Evolutionary conservation across 1,140 invertebrate genomes (phyloP).

Genomic region (Drosophila suzukii): DNA sequence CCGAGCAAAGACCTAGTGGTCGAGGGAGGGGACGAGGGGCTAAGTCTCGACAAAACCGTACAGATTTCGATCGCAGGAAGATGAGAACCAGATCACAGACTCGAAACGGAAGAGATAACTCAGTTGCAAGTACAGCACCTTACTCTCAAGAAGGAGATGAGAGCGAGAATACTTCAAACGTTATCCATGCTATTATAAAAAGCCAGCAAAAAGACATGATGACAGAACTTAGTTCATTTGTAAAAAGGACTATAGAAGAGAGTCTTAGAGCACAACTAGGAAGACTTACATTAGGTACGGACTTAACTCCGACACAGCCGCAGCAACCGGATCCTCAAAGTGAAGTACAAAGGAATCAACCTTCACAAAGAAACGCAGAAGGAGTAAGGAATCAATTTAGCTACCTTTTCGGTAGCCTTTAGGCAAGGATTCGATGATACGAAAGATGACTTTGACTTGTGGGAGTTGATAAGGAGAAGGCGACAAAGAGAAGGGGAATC

Average conservation of each 20-base stretch:
- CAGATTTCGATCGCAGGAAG: slow-evolving; percentile 1
- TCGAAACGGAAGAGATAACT: too few relatives aligned
- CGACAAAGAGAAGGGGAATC: slow-evolving; percentile 12
- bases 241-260: slow-evolving; percentile 5
- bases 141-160: slow-evolving; percentile 3
- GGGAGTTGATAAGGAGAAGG: slow-evolving; percentile 21
- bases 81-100: too few relatives aligned
- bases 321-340: slow-evolving; percentile 1
- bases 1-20: not conserved
- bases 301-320: slow-evolving; percentile 1
- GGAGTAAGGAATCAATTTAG: not conserved
- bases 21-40: not conserved
- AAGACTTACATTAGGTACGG: not conserved
- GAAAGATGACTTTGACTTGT: slow-evolving; percentile 16
- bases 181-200: slow-evolving; percentile 2
- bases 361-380: slow-evolving; percentile 1
- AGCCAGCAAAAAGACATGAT: slow-evolving; percentile 3
- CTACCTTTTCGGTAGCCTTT: slow-evolving; percentile 1
- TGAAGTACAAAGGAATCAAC: slow-evolving; percentile 1
- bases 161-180: slow-evolving; percentile 3
- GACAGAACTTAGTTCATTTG: slow-evolving; percentile 1
- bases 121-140: slow-evolving; percentile 1
- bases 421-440: slow-evolving; percentile 18
- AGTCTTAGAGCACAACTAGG: slow-evolving; percentile 1
- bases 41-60: slow-evolving; percentile 2